Conservation (phyloP, 2,888 invertebrate species). For the Rhingia rostrata region DNA sequence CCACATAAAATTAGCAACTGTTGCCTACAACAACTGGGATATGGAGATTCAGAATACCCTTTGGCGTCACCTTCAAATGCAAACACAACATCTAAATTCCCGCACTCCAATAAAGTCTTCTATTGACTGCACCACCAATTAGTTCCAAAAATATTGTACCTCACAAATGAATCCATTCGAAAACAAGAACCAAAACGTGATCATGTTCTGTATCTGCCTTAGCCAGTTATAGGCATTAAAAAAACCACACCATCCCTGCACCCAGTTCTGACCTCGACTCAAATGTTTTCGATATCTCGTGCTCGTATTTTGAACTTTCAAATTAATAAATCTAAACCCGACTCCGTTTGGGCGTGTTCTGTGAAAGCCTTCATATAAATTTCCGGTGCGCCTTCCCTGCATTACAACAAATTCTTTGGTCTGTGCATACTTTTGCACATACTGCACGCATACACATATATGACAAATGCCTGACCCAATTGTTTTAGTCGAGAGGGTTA, state of each 20-base stretch:
- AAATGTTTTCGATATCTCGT: neutral
- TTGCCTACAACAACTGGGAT: no score
- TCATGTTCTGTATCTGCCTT: no score
- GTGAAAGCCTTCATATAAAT: slow-evolving; percentile 1
- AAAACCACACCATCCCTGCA: neutral
- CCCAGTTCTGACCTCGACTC: slow-evolving; percentile 4
- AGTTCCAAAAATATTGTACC: no score
- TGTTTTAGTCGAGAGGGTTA: slow-evolving; percentile 7
- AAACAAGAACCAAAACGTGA: no score
- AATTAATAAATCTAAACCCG: slow-evolving; percentile 15
- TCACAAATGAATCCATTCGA: no score
- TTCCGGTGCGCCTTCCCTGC: slow-evolving; percentile 13
- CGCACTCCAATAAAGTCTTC: no score
- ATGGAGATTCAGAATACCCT: no score
- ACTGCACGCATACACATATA: slow-evolving; percentile 6
- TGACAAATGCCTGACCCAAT: slow-evolving; percentile 46
- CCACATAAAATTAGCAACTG: no score
- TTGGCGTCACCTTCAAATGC: no score
- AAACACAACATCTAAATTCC: no score
- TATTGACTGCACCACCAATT: no score
- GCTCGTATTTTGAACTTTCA: neutral
- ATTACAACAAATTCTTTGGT: neutral
- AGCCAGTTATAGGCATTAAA: no score
- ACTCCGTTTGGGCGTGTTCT: slow-evolving; percentile 13
- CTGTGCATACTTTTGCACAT: neutral